Evolutionary conservation across 2,888 invertebrate species (phyloP), one percentile per base, ranked within the genome.

Genomic region (Torymus auratus): DNA sequence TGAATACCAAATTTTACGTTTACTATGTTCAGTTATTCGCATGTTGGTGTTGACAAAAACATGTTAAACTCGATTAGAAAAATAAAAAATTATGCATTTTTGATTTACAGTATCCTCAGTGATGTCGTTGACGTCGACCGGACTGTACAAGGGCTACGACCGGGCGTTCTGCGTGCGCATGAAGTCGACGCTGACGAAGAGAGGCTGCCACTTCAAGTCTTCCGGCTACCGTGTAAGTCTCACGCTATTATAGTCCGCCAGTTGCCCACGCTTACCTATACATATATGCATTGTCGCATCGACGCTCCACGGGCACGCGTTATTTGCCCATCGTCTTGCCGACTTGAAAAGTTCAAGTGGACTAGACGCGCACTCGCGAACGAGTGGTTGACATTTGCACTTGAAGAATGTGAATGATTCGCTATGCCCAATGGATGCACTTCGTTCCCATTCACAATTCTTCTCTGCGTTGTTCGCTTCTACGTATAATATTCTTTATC

Each of bases 171-270:
- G 98, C 91, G 94, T 99, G 69, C 94, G 99, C 85, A 99, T 99
- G 98, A 99, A 99, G 91, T 99, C 99, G 76, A 99, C 99, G 0
- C 93, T 99, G 83, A 98, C 99, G 70, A 99, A 99, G 92, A 93
- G 99, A 88, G 99, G 99, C 81, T 99, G 98, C 90, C 98, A 98
- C 91, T 98, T 98, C 92, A 98, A 98, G 91, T 97, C 97, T 58
- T 98, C 97, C 84, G 98, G 98, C 91, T 98, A 97, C 91, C 94
- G 98, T 94, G 98, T 98, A 93, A 95, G 96, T 80, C 17, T 10
- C 41, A n/a, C 41, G 23, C n/a, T 23, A 11, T 20, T 23, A 11
- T 20, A n/a, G 11, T 56, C 23, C n/a, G 50, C 11, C 71, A 20
- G 20, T 28, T 58, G 0, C 3, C 2, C 3, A 23, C 3, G 3